Evolutionary conservation across 2,113 vertebrate genomes (phyloP), one percentile per base, ranked within the genome.

Genomic region (Salminus brasiliensis): DNA sequence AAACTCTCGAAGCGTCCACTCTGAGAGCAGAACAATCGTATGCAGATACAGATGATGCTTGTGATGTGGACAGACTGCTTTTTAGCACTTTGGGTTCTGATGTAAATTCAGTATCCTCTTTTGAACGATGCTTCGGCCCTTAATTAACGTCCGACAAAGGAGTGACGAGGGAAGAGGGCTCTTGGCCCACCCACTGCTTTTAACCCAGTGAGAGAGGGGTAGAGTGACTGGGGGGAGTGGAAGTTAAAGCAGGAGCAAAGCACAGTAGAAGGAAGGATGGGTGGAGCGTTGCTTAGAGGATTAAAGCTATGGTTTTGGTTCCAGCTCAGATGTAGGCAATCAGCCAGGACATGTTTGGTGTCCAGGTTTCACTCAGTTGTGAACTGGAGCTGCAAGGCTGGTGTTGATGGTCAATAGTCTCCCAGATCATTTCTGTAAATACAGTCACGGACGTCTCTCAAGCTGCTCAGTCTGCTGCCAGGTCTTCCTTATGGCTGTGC

Each of bases 41-140:
- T 79, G 34, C 57, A 60, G 23, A 63, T 67, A 70, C 62, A 0
- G 39, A 36, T 32, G 71, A 72, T 76, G 66, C 70, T 41, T 27
- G 18, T 47, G 55, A 39, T 72, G 69, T 13, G 34, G 59, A 43
- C 62, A 39, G 30, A 16, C 36, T 13, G 27, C 69, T 66, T 74
- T 83, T 76, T 77, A 81, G 74, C 69, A 81, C 82, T 49, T 81
- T 69, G 65, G 66, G 79, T 63, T 52, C 55, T 60, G 63, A 87
- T 87, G 78, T 25, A 80, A 76, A 84, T 84, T 62, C 55, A 53
- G 53, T 74, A 36, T 36, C 57, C 69, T 11, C n/a, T 82, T n/a
- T 9, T 47, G 53, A 73, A n/a, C 32, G 49, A 82, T 59, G 34
- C 30, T 63, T 18, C 47, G 5, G 29, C 43, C 72, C 45, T 85